Percentiles rank a stretch among this genome's conserved stretches.
phyloP scores from a whole-genome alignment of 2,113 vertebrate species.

The Paedocypris sp. region DNA sequence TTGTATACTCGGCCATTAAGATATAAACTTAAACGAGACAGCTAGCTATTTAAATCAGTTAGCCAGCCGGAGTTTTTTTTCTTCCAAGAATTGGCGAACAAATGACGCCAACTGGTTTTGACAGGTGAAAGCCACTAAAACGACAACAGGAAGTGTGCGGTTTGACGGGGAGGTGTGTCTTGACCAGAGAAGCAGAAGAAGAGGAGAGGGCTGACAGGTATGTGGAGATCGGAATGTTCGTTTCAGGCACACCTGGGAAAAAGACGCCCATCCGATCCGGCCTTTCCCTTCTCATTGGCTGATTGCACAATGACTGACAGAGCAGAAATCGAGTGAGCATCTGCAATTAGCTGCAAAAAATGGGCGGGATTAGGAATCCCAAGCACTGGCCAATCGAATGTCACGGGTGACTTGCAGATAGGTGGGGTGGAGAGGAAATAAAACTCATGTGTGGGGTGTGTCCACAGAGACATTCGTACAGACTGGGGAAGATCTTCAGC shows the following conservation, averaged over 20 bases:
- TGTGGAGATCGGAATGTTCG: slow-evolving; percentile 57
- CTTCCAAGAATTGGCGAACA: background rate
- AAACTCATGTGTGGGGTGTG: slow-evolving; percentile 68
- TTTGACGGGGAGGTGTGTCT: background rate
- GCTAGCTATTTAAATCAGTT: background rate
- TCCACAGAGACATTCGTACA: slow-evolving; percentile 43
- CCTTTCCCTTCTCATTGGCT: slow-evolving; percentile 53
- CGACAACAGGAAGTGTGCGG: slow-evolving; percentile 21
- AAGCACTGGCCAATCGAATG: slow-evolving; percentile 47
- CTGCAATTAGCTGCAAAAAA: slow-evolving; percentile 31
- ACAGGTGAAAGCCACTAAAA: slow-evolving; percentile 23
- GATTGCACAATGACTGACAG: slow-evolving; percentile 47
- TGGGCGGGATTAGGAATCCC: slow-evolving; percentile 44
- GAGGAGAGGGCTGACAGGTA: slow-evolving; percentile 57
- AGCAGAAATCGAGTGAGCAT: slow-evolving; percentile 42
- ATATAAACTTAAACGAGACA: too few species aligned
- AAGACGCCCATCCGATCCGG: slow-evolving; percentile 43
- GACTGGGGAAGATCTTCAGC: background rate
- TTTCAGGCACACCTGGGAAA: slow-evolving; percentile 56
- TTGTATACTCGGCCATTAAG: too few species aligned
- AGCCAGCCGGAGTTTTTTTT: too few species aligned
- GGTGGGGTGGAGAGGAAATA: slow-evolving; percentile 62
- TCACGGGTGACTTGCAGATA: slow-evolving; percentile 36
- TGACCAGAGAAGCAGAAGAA: slow-evolving; percentile 44
- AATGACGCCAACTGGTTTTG: slow-evolving; percentile 14